Base-by-base conservation (phyloP, 2,888 invertebrate species). In the Catocala nupta region DNA sequence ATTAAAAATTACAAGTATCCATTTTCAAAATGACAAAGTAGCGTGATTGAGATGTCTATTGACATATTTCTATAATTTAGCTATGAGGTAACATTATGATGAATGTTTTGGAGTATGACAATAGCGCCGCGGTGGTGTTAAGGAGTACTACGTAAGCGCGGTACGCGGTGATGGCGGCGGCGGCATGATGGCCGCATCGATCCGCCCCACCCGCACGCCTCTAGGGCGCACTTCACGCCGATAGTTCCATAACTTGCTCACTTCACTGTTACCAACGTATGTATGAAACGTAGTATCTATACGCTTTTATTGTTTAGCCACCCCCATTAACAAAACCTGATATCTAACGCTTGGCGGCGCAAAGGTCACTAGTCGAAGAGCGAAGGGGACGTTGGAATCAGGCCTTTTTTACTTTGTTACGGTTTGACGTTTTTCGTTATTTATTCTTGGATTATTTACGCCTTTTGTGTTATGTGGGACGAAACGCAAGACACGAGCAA, bases 251-350 rank as follows among this genome's bases (percentile, higher is more conserved):
- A 68, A 76, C 71, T 85, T 80, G 87, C 92, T 91, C 86, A 92
- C 91, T 92, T 93, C 91, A 90, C 85, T 76, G 77, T 79, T 81
- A 72, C 82, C 79, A 73, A 69, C 64, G 68, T 86, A 90, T 91
- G 88, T 91, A 92, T 92, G 91, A 90, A 90, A 85, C 89, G 85
- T 91, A 91, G 87, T 92, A 91, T 88, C 85, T 91, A 91, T 90
- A 91, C 87, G 84, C 82, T 78, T 81, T 81, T 88, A 87, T 89
- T 91, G 89, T 92, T 90, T 90, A 87, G 88, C 84, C 86, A 85
- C 81, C 84, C 82, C 83, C 88, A 90, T 89, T 90, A 90, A 88
- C 85, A 85, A 89, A 89, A 85, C 83, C 85, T 86, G 78, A 82
- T 82, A 76, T 78, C 72, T 64, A 86, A 78, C 78, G 83, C 82